Evolutionary conservation across 2,113 vertebrate species (phyloP).

Genomic region (Micronycteris hirsuta): DNA sequence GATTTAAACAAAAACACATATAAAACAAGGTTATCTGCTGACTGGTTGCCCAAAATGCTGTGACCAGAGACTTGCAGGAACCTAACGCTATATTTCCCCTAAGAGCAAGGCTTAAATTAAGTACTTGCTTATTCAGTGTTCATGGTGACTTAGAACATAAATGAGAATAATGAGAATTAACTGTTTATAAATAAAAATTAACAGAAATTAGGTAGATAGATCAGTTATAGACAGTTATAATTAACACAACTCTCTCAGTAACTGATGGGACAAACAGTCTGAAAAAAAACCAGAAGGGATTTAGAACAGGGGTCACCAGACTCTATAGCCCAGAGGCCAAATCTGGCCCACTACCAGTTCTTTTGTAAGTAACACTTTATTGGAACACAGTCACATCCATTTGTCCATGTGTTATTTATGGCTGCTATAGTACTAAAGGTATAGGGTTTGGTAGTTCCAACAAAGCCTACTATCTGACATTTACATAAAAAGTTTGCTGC

Average conservation of each 20-base stretch:
- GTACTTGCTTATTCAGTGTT: not conserved
- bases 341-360: not conserved
- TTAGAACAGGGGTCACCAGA: not conserved
- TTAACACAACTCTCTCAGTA: not conserved
- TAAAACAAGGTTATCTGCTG: not conserved
- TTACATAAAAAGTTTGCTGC: not conserved
- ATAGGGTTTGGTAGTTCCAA: not conserved
- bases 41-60: not conserved
- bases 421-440: not conserved
- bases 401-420: not conserved
- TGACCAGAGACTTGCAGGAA: not conserved
- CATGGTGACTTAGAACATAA: not conserved
- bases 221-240: not conserved
- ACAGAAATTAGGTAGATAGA: not conserved
- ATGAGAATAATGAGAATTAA: not conserved
- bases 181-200: not conserved
- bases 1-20: not conserved
- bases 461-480: not conserved
- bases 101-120: not conserved
- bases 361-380: not conserved
- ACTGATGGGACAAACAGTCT: not conserved
- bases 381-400: not conserved
- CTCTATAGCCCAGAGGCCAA: not conserved
- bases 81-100: not conserved
- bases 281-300: not conserved